These are phyloP conservation scores for Patella depressa DNA, from an alignment of 2,888 invertebrate genomes.

Conservation along the genomic window DNA sequence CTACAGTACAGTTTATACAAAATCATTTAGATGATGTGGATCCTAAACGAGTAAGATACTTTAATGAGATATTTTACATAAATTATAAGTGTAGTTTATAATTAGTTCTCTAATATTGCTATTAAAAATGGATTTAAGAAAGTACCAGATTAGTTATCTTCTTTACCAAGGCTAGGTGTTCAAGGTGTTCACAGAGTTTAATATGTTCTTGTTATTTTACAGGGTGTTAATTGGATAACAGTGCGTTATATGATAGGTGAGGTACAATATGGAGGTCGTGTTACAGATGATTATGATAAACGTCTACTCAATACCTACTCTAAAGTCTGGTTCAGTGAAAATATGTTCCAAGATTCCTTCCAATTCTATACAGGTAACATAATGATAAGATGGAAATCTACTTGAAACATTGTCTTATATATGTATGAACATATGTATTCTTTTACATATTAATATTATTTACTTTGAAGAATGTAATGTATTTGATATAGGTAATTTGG, in stretches of 20 bases:
- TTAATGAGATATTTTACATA: too few species aligned
- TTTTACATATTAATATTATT: constrained; percentile 3
- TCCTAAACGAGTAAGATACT: constrained; percentile 81
- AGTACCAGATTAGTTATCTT: too few species aligned
- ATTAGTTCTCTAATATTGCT: too few species aligned
- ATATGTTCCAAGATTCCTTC: constrained; percentile 87
- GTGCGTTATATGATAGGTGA: constrained; percentile 98
- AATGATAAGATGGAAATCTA: too few species aligned
- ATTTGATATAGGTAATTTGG: too few species aligned
- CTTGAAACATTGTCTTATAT: too few species aligned
- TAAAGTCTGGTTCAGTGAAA: constrained; percentile 92
- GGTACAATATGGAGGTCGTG: constrained; percentile 86
- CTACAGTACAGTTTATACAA: constrained; percentile 95
- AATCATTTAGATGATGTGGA: constrained; percentile 98
- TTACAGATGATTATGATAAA: constrained; percentile 97
- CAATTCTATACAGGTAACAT: constrained; percentile 86
- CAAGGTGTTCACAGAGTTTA: too few species aligned
- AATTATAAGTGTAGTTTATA: too few species aligned
- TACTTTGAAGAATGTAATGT: too few species aligned
- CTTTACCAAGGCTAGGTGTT: too few species aligned
- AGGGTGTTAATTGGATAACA: constrained; percentile 96
- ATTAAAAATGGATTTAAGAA: too few species aligned
- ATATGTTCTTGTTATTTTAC: constrained; percentile 33
- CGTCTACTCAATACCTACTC: constrained; percentile 92
- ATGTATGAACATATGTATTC: background rate